Evolutionary conservation across 2,888 invertebrate species (phyloP).

Genomic region (Allophyes oxyacanthae): DNA sequence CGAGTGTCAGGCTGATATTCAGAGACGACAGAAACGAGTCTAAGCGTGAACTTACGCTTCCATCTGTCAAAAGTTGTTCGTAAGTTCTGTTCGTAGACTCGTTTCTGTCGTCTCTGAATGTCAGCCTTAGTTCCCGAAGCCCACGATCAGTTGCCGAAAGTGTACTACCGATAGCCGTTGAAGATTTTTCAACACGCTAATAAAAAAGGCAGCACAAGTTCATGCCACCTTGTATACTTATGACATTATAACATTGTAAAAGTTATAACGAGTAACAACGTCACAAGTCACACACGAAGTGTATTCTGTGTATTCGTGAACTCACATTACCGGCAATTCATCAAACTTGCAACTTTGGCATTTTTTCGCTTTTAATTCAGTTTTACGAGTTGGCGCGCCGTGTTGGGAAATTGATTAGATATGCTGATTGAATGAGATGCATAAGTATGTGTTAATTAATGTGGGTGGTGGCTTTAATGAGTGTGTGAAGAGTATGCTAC

Average conservation of each 20-base stretch:
- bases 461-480: conserved; percentile 41
- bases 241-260: conserved; percentile 42
- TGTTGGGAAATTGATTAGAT: conserved; percentile 32
- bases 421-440: conserved; percentile 28
- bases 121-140: too few species aligned
- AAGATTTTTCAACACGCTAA: too few species aligned
- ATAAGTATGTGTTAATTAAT: conserved; percentile 49
- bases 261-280: conserved; percentile 66
- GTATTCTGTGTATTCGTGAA: conserved; percentile 49
- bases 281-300: conserved; percentile 57
- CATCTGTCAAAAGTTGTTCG: too few species aligned
- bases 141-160: too few species aligned
- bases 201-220: too few species aligned
- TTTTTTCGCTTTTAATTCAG: conserved; percentile 75
- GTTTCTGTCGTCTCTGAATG: too few species aligned
- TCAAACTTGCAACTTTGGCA: conserved; percentile 73
- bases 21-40: too few species aligned
- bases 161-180: too few species aligned
- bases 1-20: too few species aligned
- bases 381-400: conserved; percentile 59
- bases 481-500: background rate
- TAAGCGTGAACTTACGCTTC: too few species aligned
- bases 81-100: too few species aligned
- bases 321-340: conserved; percentile 79
- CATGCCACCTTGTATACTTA: background rate